Evolutionary conservation across 2,888 invertebrate species (phyloP).

Genomic region (Nephrotoma appendiculata): DNA sequence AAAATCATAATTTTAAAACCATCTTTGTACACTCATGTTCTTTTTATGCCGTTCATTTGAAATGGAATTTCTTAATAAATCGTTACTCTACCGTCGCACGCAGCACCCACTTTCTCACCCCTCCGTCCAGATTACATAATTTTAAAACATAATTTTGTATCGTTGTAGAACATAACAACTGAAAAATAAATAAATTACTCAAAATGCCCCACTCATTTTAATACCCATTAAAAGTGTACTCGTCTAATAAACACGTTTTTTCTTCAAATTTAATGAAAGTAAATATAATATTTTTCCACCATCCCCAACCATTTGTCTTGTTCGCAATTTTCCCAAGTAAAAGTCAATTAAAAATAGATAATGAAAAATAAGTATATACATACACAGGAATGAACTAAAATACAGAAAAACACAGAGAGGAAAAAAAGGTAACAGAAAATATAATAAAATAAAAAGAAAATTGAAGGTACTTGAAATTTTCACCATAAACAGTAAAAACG

Average conservation of each 20-base stretch:
- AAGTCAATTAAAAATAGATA: background rate
- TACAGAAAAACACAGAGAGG: background rate
- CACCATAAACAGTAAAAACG: background rate
- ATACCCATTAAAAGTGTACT: background rate
- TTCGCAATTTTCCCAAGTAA: background rate
- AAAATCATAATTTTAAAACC: background rate
- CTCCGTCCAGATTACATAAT: background rate
- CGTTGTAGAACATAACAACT: background rate
- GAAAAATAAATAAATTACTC: background rate
- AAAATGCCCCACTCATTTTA: background rate
- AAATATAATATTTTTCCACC: background rate
- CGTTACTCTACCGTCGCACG: background rate
- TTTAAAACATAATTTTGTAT: background rate
- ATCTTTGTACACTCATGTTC: background rate
- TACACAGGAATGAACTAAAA: background rate
- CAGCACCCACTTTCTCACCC: background rate
- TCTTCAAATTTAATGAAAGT: background rate
- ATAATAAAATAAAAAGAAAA: background rate
- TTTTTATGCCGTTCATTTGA: background rate
- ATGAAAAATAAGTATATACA: background rate
- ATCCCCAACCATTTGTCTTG: background rate
- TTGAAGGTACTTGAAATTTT: background rate
- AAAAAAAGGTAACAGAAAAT: background rate
- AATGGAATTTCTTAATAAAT: background rate
- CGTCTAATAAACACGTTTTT: background rate